These are phyloP conservation scores for Delia radicum DNA, from an alignment of 1,140 invertebrate genomes.

Conservation along the genomic window DNA sequence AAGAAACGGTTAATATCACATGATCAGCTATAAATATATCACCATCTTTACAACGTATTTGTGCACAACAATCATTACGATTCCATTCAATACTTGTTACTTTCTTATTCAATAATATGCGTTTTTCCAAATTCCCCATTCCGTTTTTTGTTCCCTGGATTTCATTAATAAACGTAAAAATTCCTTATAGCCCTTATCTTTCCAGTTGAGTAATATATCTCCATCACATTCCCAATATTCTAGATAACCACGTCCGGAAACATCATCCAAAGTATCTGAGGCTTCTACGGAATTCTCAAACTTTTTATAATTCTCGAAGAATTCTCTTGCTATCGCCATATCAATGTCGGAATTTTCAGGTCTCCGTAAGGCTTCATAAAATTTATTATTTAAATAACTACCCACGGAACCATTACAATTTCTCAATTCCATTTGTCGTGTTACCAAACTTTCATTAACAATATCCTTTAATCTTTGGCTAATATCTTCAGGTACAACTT, in stretches of 20 bases:
- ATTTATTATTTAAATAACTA: constrained; percentile 56
- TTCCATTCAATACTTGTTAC: constrained; percentile 59
- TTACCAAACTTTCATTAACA: constrained; percentile 47
- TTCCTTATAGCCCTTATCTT: constrained; percentile 62
- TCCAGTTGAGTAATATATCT: constrained; percentile 66
- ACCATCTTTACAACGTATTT: constrained; percentile 64
- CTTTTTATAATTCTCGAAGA: constrained; percentile 61
- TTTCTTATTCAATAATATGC: constrained; percentile 57
- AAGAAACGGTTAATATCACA: constrained; percentile 68
- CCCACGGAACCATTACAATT: constrained; percentile 55
- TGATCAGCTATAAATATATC: constrained; percentile 64
- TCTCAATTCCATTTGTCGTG: constrained; percentile 43
- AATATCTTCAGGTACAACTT: constrained; percentile 47
- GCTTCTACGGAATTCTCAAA: constrained; percentile 62
- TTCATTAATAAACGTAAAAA: constrained; percentile 64
- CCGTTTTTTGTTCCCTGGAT: constrained; percentile 53
- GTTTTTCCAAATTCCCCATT: constrained; percentile 47
- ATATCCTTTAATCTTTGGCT: constrained; percentile 46
- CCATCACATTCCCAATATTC: constrained; percentile 66
- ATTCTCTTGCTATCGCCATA: constrained; percentile 52
- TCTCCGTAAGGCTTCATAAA: constrained; percentile 43
- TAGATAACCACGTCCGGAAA: constrained; percentile 60
- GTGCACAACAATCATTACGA: constrained; percentile 45
- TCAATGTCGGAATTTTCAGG: constrained; percentile 49
- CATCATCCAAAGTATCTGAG: constrained; percentile 63